Base-by-base conservation (phyloP, 2,888 invertebrate genomes). In the Fragum sueziense region DNA sequence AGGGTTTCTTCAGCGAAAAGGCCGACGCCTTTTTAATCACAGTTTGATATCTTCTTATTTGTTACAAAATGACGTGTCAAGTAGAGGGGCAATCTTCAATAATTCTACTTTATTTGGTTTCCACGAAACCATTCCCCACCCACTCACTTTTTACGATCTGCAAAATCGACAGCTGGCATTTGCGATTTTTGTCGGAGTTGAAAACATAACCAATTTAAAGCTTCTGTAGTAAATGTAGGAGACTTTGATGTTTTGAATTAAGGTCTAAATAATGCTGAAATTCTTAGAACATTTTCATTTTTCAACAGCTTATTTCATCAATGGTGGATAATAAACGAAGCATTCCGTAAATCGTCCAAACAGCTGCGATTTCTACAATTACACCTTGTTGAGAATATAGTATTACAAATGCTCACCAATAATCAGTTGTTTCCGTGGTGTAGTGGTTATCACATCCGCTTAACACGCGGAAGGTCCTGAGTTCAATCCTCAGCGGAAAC, bases 391-490 rank as follows among this genome's bases (percentile, higher is more conserved):
- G n/a, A n/a, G n/a, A n/a, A n/a, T n/a, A n/a, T n/a, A n/a, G n/a
- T 47, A 47, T 37, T 37, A 20, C 14, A 14, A 47, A 9, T 47
- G 14, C 47, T 47, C 4, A 2, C 3, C 47, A 9, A 14, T n/a
- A 11, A 7, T 7, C 57, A 61, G 33, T 9, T 61, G 61, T 33
- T 61, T 61, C 61, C 33, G 61, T 61, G 61, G 61, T 61, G 61
- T 61, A 61, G 61, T 61, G 33, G 61, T 61, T 61, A 61, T 61
- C 61, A 61, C 61, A 61, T 61, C 61, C 61, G 33, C 61, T 33
- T 61, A 61, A 61, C 61, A 61, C 61, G 61, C 61, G 61, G 61
- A 61, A 61, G 61, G 61, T 61, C 61, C 61, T 61, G 61, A 61
- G 61, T 61, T 61, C 61, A 61, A 61, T 61, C 31, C 34, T 61